Base-by-base conservation (phyloP, 2,113 vertebrate species). In the Pholis gunnellus region DNA sequence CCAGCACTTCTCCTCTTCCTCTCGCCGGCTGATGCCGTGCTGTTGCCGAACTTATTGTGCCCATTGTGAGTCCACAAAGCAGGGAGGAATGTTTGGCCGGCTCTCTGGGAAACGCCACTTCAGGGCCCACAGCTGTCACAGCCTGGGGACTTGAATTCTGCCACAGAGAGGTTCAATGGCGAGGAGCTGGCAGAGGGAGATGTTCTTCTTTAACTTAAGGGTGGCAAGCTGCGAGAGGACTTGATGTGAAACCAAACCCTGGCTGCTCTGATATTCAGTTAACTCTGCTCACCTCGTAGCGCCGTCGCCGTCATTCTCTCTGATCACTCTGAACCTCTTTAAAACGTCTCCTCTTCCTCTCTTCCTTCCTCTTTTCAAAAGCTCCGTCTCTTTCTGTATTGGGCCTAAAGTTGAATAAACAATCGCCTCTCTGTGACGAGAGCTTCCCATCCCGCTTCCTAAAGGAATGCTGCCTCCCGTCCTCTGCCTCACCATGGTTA, bases 71-170 rank as follows among this genome's bases (percentile, higher is more conserved):
- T 82, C 54, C 83, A 84, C 88, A 89, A 91, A 93, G 90, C 96
- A 93, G 95, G 94, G 94, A 96, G 96, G 93, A 94, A 90, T 94
- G 95, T 96, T 95, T 95, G 96, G 95, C 93, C 92, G 90, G 91
- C 95, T 95, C 94, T 96, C 95, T 97, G 95, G 94, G 96, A 96
- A 97, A 94, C 93, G 89, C 87, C 94, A 95, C 94, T 95, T 95
- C 94, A 96, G 95, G 94, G 92, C 86, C 95, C 95, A 95, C 94
- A 96, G 95, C 95, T 95, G 95, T 95, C 95, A 96, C 89, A 81
- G 92, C 95, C 93, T 92, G 95, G 95, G 95, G 96, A 96, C 94
- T 95, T 96, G 95, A 97, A 94, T 95, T 92, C 93, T 96, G 93
- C 93, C 93, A 95, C 94, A 94, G 94, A 96, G 94, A 92, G 94